These are phyloP conservation scores for Brachynemurus nebulosus DNA, from an alignment of 2,888 invertebrate genomes.

Conservation along the genomic window DNA sequence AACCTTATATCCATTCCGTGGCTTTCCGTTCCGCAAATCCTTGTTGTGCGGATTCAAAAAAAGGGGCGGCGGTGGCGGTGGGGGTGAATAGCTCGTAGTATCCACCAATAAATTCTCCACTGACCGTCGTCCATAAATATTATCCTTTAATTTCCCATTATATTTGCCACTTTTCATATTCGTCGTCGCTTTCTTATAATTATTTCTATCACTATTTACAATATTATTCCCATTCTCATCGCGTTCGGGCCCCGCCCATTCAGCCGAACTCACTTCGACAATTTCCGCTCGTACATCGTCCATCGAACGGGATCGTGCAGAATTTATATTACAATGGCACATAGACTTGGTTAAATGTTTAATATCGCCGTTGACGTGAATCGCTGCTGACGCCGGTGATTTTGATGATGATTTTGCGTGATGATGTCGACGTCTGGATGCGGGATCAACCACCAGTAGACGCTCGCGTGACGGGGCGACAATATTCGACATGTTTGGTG, in stretches of 20 bases:
- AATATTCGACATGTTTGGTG: constrained; percentile 27
- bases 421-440: constrained; percentile 15
- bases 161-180: constrained; percentile 30
- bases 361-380: not conserved
- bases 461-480: constrained; percentile 23
- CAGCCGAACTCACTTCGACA: constrained; percentile 30
- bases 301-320: constrained; percentile 47
- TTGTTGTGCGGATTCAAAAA: constrained; percentile 7
- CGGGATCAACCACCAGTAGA: constrained; percentile 27
- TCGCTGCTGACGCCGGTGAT: no score
- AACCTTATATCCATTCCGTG: constrained; percentile 36
- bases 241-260: constrained; percentile 48
- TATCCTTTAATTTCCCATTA: constrained; percentile 21
- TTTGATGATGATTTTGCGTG: not conserved
- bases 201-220: constrained; percentile 18
- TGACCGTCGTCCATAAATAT: constrained; percentile 45
- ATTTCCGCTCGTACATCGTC: constrained; percentile 57
- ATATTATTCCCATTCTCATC: constrained; percentile 45
- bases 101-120: constrained; percentile 55
- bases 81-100: constrained; percentile 35
- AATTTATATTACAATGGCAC: constrained; percentile 38
- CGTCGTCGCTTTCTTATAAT: constrained; percentile 6
- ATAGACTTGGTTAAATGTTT: constrained; percentile 25
- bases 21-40: not conserved
- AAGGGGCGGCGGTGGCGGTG: no score